Base-by-base conservation (phyloP, 37 sponge, comb jelly and placozoan species). In the Ephydatia muelleri region DNA sequence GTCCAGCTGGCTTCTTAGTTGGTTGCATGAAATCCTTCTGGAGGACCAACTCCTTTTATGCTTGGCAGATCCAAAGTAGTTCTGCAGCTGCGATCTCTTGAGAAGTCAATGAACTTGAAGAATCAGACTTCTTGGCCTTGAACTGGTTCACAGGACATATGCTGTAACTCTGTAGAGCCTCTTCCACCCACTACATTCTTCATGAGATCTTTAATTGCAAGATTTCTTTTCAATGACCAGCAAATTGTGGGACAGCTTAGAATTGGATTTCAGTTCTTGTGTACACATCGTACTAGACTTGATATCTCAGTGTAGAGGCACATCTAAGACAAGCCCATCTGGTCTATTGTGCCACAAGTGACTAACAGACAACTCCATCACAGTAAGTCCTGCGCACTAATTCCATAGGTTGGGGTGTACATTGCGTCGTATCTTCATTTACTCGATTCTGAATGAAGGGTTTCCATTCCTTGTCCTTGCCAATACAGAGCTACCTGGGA, bases 381-480 rank as follows among this genome's bases (percentile, higher is more conserved):
- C 19, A 13, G 68, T 32, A 31, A 78, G 49, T 22, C 32, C 35
- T 29, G 49, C 5, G 39, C 84, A 83, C 34, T 83, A 36, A 29
- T n/a, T 5, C 84, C 84, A 83, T 9, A 36, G 31, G 27, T 40
- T 57, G 43, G 65, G 35, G 27, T 79, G 64, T 16, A 31, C 30
- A 39, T 48, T 25, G 31, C 65, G 25, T 31, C 84, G n/a, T 74
- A 27, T 73, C 49, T 36, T 83, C 68, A 21, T 74, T 83, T 65
- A 83, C 65, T 23, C 76, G 29, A 49, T 83, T 83, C 77, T 74
- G 75, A 8, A 83, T 75, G 35, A 83, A 83, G 8, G 74, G 64
- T 31, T 83, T 83, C 49, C 75, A 73, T 33, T 74, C 75, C n/a
- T 37, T 48, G 30, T 83, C 22, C 5, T 82, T n/a, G 65, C 77